Evolutionary conservation across 92 coral and sea anemone species (phyloP), one percentile per base, ranked within the genome.

Genomic region (Zoanthus solanderi): DNA sequence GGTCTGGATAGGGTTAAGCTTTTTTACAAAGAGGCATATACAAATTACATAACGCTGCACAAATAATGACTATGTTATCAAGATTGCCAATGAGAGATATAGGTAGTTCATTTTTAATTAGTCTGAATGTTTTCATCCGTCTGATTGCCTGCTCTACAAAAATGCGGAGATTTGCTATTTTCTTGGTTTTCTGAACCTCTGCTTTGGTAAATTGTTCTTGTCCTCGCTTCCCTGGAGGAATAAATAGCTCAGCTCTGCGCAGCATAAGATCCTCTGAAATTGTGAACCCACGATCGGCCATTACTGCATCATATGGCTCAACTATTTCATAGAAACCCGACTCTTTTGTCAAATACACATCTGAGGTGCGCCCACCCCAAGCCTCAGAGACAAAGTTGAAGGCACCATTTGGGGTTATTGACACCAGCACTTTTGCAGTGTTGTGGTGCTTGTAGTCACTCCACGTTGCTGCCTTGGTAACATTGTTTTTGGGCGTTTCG

Each of bases 61-160:
- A 88, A 53, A 88, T 42, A 78, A 78, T 78, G 56, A 78, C 58
- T 29, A 78, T 78, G 84, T 78, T 78, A 85, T 85, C 73, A n/a
- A 88, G 48, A 34, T 81, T 79, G 46, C 66, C 72, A 71, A 88
- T 80, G 32, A 88, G 83, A 68, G 91, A 79, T 75, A 92, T 88
- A 78, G 94, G 92, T 89, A 90, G 93, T 79, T 92, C 91, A 61
- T 92, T 82, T 88, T 87, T 90, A 56, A 92, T 90, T 74, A 90
- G 52, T 48, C 89, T 56, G 87, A 92, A 92, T 82, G 95, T 89
- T 82, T 92, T 92, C 89, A 92, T 72, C 53, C 89, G 83, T 80
- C 95, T 92, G 74, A 92, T 92, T 63, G 93, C 95, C 85, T 92
- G 89, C 68, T 92, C 93, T 69, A 92, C 93, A 91, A 89, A 92